Base-by-base conservation (phyloP, 2,113 vertebrate genomes). In the Zosterops hypoxanthus region DNA sequence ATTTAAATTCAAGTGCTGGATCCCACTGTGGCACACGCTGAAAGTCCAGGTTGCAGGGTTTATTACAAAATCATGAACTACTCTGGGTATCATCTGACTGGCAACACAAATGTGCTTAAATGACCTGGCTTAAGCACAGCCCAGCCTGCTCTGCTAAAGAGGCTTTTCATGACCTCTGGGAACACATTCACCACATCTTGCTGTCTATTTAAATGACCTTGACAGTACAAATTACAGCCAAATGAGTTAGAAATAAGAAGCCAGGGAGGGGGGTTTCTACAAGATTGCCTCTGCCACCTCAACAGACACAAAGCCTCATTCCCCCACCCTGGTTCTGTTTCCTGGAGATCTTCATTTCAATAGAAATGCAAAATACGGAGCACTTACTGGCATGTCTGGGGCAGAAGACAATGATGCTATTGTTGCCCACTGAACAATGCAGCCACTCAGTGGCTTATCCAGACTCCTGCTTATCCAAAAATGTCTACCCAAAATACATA, bases 121-220 rank as follows among this genome's bases (percentile, higher is more conserved):
- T 95, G 94, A 89, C 83, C 94, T 93, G 96, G 92, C 94, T 92
- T 64, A 83, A 95, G 81, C 66, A 90, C 86, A 92, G 78, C 86
- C 81, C 87, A 80, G 86, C 42, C 55, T 73, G 70, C 85, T 95
- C 63, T 91, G 15, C 69, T 89, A 96, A 97, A 97, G 92, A 94
- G 94, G 95, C 95, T 97, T 97, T 97, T 95, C 78, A 47, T 90
- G 94, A 97, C 95, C 95, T 95, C 90, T 92, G 97, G 96, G 96
- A 97, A 93, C 83, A 88, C 50, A 86, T 86, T 95, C 6, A 2
- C 70, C 86, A 82, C 86, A 34, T 95, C 77, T 59, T 95, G 90
- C 90, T 88, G 94, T 86, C 78, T 93, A 83, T 96, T 95, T 86
- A 88, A 95, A 97, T 94, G 97, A 96, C 96, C 95, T 97, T 97